Conservation (phyloP, 2,113 vertebrate species). For the Diphyllodes magnificus region DNA sequence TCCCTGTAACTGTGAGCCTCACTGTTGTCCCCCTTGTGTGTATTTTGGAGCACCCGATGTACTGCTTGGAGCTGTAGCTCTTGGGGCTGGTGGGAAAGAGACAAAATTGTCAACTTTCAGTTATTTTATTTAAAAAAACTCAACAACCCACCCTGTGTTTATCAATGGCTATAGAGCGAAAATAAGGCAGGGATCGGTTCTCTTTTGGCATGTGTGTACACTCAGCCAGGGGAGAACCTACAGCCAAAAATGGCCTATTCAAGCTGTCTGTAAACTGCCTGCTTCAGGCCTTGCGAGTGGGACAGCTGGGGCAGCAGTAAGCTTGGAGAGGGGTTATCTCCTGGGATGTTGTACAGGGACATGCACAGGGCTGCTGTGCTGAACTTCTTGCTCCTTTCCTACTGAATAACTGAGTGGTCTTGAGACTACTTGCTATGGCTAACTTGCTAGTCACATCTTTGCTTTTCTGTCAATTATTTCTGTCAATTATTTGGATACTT, state of each 20-base stretch:
- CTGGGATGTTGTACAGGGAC: not conserved
- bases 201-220: not conserved
- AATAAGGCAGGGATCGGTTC: not conserved
- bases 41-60: not conserved
- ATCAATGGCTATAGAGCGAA: not conserved
- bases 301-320: not conserved
- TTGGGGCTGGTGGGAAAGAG: not conserved
- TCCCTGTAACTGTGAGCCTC: not conserved
- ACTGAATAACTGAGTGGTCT: not conserved
- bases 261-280: not conserved
- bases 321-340: not conserved
- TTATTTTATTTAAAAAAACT: not conserved
- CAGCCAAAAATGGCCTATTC: not conserved
- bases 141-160: not conserved
- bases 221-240: not conserved
- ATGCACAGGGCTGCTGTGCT: not conserved
- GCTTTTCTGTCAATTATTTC: not conserved
- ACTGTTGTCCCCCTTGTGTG: accelerated
- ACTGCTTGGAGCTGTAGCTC: not conserved
- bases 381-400: not conserved
- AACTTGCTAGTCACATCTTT: not conserved
- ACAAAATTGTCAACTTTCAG: not conserved
- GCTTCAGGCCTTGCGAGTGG: not conserved
- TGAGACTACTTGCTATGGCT: not conserved
- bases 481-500: not conserved